These are phyloP conservation scores for Euthynnus affinis DNA, from an alignment of 2,797 vertebrate species.

Conservation along the genomic window DNA sequence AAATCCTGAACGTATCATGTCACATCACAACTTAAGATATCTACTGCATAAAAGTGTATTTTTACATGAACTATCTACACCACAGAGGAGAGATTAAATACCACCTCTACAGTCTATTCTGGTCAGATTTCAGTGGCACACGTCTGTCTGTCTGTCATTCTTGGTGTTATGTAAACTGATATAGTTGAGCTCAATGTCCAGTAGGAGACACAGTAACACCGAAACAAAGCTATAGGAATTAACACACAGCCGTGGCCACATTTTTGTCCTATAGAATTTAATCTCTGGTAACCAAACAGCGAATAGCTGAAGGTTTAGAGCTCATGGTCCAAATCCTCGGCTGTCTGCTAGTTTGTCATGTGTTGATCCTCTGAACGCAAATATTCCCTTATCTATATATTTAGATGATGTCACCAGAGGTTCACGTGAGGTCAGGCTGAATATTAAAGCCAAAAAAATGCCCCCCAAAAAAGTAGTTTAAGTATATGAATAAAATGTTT, in stretches of 20 bases:
- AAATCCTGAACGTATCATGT: not conserved
- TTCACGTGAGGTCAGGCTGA: slow-evolving; percentile 1
- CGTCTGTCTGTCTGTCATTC: slow-evolving; percentile 24
- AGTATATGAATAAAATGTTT: not conserved
- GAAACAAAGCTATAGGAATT: slow-evolving; percentile 60
- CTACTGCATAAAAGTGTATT: slow-evolving; percentile 29
- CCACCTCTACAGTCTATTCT: slow-evolving; percentile 52
- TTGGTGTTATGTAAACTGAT: slow-evolving; percentile 59
- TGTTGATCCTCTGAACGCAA: slow-evolving; percentile 24
- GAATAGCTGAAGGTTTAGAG: slow-evolving; percentile 32
- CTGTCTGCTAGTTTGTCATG: slow-evolving; percentile 1
- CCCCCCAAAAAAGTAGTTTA: not conserved
- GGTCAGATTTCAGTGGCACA: slow-evolving; percentile 53
- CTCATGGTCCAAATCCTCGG: slow-evolving; percentile 12
- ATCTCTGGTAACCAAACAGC: slow-evolving; percentile 18
- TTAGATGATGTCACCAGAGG: not conserved
- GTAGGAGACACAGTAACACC: slow-evolving; percentile 38
- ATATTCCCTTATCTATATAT: slow-evolving; percentile 21
- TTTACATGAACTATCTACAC: slow-evolving; percentile 49
- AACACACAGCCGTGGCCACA: slow-evolving; percentile 35
- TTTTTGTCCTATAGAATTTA: slow-evolving; percentile 15
- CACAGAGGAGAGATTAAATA: slow-evolving; percentile 36
- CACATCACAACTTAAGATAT: not conserved
- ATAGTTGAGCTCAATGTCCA: slow-evolving; percentile 36
- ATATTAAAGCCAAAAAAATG: not conserved